Evolutionary conservation across 2,797 vertebrate genomes (phyloP), one percentile per base, ranked within the genome.

Genomic region (Clarias laeviceps): DNA sequence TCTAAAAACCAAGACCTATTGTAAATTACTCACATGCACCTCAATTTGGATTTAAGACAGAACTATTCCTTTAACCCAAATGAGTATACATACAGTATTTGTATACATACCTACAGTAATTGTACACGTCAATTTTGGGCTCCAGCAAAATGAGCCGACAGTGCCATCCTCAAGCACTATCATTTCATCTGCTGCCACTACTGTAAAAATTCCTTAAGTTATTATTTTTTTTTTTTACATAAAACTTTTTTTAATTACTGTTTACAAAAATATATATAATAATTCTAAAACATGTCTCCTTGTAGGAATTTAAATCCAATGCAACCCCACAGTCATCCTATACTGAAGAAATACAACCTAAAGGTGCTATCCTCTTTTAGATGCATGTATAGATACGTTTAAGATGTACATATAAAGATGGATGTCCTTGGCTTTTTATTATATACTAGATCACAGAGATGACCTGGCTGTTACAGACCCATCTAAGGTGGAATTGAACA

Each of bases 251-350:
- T 14, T 14, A 3, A 54, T 14, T 54, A 54, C 34, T 32, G 37
- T 66, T 50, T 22, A 14, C 4, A 64, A 7, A 5, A n/a, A 17
- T 9, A 50, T 37, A 37, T 50, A 50, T 50, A 50, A 12, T 24
- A 8, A 45, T 15, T 7, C 57, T 73, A 83, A 37, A 11, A 3
- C 5, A 15, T 50, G 5, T 83, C 1, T 37, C 11, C 18, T 65
- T 56, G 15, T 82, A 96, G 92, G 57, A 2, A 45, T 61, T 1
- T 24, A 82, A 92, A 86, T 76, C 27, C 66, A 90, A 81, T 72
- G 87, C 91, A 56, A 85, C 64, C 57, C 9, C 40, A 34, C 87
- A 84, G 54, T 32, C 24, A 12, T 88, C 87, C 17, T 0, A 84
- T 82, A 90, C 61, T 87, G 90, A 92, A 50, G 91, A 92, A 2